Base-by-base conservation (phyloP, 2,888 invertebrate species). In the Antitype chi region DNA sequence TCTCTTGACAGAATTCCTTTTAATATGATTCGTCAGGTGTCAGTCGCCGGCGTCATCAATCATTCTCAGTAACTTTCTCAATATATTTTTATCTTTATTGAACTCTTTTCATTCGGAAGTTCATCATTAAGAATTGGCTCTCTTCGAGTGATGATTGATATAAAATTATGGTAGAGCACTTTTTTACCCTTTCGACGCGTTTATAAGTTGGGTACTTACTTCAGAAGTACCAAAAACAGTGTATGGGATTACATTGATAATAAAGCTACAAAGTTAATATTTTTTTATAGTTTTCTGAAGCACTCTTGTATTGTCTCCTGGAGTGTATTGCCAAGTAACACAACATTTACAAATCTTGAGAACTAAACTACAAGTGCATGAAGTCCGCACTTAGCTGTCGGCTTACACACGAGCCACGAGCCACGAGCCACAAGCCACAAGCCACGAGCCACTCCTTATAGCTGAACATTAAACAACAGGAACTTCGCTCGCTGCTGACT, bases 71-170 rank as follows among this genome's bases (percentile, higher is more conserved):
- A 82, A 80, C 87, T 88, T 89, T 82, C 81, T 81, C 84, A 81
- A 88, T 88, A 83, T 82, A 87, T 80, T 78, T 84, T 89, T 82
- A 84, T 85, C 84, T 84, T 82, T 80, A 88, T 87, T 78, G 82
- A 86, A 86, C 85, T 83, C 76, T 80, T 89, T 87, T 80, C 78
- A 79, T 84, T 87, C 73, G 76, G 78, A 86, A 78, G 86, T 89
- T 79, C 72, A 85, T 83, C 77, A 83, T 87, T 87, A 81, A 69
- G 76, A 73, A 73, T 79, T 62, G 82, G 55, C 28, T 71, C n/a
- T 38, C 25, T 75, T 76, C 64, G 62, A 32, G 60, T 67, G 47
- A 78, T 69, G 68, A 82, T 72, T 76, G 64, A 72, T 71, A 64
- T 59, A 64, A 25, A 77, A 52, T 73, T 73, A 67, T 59, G 70